Base-by-base conservation (phyloP, 1,140 invertebrate species). In the Trinorchestia longiramus region DNA sequence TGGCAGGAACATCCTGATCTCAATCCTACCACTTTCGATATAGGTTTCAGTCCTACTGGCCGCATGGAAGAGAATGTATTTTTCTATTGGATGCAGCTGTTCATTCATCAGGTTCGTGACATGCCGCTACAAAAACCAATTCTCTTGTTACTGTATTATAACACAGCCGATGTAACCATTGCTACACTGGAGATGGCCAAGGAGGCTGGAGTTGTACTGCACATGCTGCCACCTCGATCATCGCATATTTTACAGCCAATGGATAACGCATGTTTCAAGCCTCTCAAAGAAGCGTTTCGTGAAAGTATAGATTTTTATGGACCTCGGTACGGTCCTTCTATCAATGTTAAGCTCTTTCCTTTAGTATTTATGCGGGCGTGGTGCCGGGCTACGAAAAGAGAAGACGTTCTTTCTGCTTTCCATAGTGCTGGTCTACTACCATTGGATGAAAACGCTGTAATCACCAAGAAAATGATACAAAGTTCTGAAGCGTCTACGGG, bases 1-100 rank as follows among this genome's bases (percentile, higher is more conserved):
- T 94, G 92, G 92, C 92, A 94, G 41, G 92, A 94, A 45, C 92
- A 94, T n/a, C 92, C 92, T 45, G 92, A 94, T n/a, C 92, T 94
- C 0, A 94, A 94, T 40, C 92, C 92, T 94, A 44, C 92, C 40
- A 94, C 92, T 0, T 94, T 94, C 40, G 92, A 94, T 36, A 40
- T 45, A 6, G 92, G 92, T 47, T 94, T 94, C 44, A 94, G 92
- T 94, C 92, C 92, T 45, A 94, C 43, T 45, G 92, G 92, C 3
- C 92, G 92, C 92, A 94, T 94, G 92, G 92, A 94, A 47, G 92
- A 94, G 44, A 94, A 94, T 36, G 92, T 94, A 40, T 94, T 94
- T 43, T 94, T 94, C 43, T 94, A 94, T 45, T 94, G 92, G 92
- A 94, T 94, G 92, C 92, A 94, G 44, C 92, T 94, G 43, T 94